phyloP scores from a whole-genome alignment of 2,888 invertebrate species.

The Sceliomorpha sp. region DNA sequence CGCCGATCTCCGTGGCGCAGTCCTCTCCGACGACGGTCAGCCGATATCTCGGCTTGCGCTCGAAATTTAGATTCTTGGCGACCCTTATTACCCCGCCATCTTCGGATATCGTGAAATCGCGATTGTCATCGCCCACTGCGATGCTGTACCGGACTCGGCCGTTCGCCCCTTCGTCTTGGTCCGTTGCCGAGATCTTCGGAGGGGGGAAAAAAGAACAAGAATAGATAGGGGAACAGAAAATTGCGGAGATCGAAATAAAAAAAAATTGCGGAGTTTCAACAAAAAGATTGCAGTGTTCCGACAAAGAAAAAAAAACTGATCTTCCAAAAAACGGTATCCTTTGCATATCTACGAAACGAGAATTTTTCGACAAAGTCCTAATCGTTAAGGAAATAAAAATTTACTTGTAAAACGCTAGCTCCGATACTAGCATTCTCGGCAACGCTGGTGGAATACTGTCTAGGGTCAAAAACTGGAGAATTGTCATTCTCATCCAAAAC shows the following conservation, averaged over 20 bases:
- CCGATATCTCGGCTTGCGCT: constrained; percentile 91
- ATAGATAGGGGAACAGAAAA: too few relatives aligned
- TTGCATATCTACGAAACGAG: too few relatives aligned
- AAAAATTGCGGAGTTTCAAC: too few relatives aligned
- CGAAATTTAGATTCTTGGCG: constrained; percentile 95
- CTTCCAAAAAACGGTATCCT: too few relatives aligned
- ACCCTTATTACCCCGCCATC: constrained; percentile 95
- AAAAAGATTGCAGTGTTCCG: too few relatives aligned
- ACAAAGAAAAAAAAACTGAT: too few relatives aligned
- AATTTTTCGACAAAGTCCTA: too few relatives aligned
- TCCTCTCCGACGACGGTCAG: constrained; percentile 94
- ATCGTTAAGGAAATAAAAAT: constrained; percentile 18
- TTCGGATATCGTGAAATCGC: constrained; percentile 95
- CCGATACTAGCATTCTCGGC: constrained; percentile 97
- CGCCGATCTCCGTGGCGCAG: constrained; percentile 87
- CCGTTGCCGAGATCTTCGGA: constrained; percentile 92
- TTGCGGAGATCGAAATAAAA: too few relatives aligned
- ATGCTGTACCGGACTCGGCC: constrained; percentile 96
- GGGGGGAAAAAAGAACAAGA: constrained; percentile 3
- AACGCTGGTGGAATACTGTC: constrained; percentile 93
- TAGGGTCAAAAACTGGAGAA: constrained; percentile 92
- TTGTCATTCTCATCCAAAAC: constrained; percentile 95
- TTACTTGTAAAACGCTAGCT: constrained; percentile 91
- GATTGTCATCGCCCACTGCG: constrained; percentile 92
- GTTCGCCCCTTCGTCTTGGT: constrained; percentile 92